phyloP scores from a whole-genome alignment of 2,797 vertebrate genomes.

The Dicrostonyx torquatus region DNA sequence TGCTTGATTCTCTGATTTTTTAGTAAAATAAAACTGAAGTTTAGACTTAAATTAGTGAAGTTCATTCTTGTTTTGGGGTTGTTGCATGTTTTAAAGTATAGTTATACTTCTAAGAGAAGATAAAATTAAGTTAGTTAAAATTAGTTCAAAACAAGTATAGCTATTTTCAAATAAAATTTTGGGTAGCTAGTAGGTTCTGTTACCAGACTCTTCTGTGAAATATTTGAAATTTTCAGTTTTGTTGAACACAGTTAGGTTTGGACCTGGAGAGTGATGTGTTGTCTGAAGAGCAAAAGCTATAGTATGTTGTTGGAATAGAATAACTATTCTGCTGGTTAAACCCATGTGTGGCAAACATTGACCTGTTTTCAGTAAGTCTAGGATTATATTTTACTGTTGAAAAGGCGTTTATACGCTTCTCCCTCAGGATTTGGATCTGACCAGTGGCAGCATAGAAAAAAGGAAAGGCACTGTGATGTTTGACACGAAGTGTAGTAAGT shows the following conservation, averaged over 20 bases:
- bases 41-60: conserved; percentile 38
- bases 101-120: conserved; percentile 19
- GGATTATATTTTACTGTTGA: neutral
- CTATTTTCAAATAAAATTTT: conserved; percentile 49
- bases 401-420: neutral
- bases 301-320: conserved; percentile 27
- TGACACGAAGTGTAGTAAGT: neutral
- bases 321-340: neutral
- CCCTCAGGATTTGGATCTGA: neutral
- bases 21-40: conserved; percentile 52
- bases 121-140: conserved; percentile 48
- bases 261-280: neutral
- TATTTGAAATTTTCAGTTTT: conserved; percentile 46
- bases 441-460: neutral
- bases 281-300: conserved; percentile 5
- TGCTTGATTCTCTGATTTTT: conserved; percentile 43
- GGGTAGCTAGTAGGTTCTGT: neutral
- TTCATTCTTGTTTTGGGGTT: conserved; percentile 38
- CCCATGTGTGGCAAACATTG: neutral
- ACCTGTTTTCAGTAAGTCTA: neutral
- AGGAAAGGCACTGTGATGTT: conserved; percentile 34
- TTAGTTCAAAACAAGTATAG: conserved; percentile 32
- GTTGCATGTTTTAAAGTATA: conserved; percentile 58
- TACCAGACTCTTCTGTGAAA: conserved; percentile 40
- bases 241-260: neutral